Evolutionary conservation across 2,113 vertebrate genomes (phyloP).

Genomic region (Melanerpes aurifrons): DNA sequence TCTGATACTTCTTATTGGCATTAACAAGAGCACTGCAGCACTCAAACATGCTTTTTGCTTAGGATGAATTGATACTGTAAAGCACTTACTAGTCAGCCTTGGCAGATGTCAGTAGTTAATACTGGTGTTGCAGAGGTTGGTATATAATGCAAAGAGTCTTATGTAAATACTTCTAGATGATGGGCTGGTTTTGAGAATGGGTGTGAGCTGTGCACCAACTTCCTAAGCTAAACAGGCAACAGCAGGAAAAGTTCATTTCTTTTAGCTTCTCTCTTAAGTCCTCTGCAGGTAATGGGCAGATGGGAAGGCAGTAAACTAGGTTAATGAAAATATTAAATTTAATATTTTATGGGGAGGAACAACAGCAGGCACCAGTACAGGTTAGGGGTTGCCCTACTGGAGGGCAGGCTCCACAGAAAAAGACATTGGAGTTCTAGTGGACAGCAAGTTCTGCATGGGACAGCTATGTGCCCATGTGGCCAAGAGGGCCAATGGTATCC

Average conservation of each 20-base stretch:
- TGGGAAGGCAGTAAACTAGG: constrained; percentile 70
- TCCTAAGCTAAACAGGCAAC: constrained; percentile 74
- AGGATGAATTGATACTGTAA: constrained; percentile 84
- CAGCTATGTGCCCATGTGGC: no score
- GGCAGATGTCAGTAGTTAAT: constrained; percentile 86
- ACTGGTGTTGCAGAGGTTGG: constrained; percentile 79
- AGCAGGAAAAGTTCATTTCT: constrained; percentile 70
- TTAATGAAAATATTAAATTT: constrained; percentile 56
- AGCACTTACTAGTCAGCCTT: constrained; percentile 83
- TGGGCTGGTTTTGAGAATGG: constrained; percentile 73
- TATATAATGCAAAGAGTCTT: constrained; percentile 80
- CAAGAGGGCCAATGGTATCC: no score
- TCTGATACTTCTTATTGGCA: constrained; percentile 81
- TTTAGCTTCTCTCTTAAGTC: constrained; percentile 61
- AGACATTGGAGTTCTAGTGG: no score
- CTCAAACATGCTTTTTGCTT: constrained; percentile 84
- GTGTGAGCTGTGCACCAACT: constrained; percentile 64
- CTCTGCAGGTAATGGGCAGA: constrained; percentile 67
- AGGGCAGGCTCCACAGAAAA: no score
- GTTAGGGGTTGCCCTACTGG: no score
- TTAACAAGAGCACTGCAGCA: constrained; percentile 80
- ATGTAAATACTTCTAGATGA: constrained; percentile 83
- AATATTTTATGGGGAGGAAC: neutral
- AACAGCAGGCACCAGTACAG: no score
- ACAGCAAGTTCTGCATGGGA: no score